A percentile compares a stretch with the other conserved stretches of the same genome.
Conservation (phyloP, 1,140 invertebrate genomes). For the Cydia strobilella region DNA sequence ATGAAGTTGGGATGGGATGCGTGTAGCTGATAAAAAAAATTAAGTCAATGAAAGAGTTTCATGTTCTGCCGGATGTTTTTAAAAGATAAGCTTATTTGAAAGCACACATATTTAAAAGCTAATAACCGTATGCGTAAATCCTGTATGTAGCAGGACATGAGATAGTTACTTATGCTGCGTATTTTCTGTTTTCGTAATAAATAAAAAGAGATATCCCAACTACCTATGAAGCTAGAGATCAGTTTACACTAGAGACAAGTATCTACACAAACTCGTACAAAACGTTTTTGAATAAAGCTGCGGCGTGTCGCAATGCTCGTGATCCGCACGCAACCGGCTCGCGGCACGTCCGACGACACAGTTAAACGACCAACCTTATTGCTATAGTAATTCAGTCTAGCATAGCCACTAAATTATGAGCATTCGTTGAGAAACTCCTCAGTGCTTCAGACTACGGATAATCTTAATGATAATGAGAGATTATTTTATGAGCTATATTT, state of each 20-base stretch:
- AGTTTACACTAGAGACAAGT: background rate
- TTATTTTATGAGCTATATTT: constrained; percentile 16
- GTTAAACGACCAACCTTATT: background rate
- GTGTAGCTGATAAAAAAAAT: no score
- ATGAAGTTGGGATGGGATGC: no score
- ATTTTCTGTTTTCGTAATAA: no score
- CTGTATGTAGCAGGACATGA: no score
- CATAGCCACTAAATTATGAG: background rate
- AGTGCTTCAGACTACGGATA: constrained; percentile 1
- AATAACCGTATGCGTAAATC: no score
- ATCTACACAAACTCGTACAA: background rate
- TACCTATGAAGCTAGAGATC: background rate
- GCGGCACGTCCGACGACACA: constrained; percentile 3
- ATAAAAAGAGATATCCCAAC: no score
- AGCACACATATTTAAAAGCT: no score
- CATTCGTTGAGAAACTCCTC: constrained; percentile 23
- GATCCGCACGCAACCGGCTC: constrained; percentile 14
- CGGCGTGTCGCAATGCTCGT: constrained; percentile 9
- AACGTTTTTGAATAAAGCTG: background rate
- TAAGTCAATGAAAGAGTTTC: no score
- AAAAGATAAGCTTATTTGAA: no score
- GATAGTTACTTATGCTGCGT: no score
- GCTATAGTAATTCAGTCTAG: background rate
- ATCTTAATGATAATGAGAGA: constrained; percentile 23
- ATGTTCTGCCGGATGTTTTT: no score